Evolutionary conservation across 2,113 vertebrate species (phyloP).

Genomic region (Ceyx margarethae): DNA sequence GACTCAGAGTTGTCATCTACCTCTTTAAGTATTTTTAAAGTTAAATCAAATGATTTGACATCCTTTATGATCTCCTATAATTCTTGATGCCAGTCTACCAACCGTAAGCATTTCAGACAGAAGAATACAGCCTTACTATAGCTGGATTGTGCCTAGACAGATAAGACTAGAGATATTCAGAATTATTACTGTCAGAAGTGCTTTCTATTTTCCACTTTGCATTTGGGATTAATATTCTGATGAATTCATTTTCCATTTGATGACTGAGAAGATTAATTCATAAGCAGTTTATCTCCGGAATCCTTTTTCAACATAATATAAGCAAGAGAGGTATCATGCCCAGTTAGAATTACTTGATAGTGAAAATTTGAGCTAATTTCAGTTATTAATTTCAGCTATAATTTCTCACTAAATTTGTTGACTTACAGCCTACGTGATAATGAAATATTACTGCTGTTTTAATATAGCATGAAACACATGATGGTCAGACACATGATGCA

Average conservation of each 20-base stretch:
- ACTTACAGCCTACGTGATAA: slow-evolving; percentile 56
- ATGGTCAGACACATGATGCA: slow-evolving; percentile 6
- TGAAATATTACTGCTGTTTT: slow-evolving; percentile 47
- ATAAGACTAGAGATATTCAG: neutral
- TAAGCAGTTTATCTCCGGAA: neutral
- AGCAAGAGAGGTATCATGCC: neutral
- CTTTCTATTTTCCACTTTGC: neutral
- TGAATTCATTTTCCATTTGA: neutral
- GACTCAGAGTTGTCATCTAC: neutral
- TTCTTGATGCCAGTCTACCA: neutral
- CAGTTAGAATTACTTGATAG: slow-evolving; percentile 8
- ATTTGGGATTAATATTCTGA: neutral
- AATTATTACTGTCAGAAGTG: neutral
- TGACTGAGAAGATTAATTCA: neutral
- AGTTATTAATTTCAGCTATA: neutral
- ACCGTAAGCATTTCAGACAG: neutral
- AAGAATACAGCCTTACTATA: neutral
- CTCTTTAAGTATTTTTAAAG: neutral
- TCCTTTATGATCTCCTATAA: neutral
- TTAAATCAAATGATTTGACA: neutral
- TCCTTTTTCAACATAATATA: neutral
- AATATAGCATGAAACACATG: slow-evolving; percentile 51
- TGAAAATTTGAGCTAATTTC: slow-evolving; percentile 25
- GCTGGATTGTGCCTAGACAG: neutral
- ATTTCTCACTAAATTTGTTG: slow-evolving; percentile 60